Conservation (phyloP, 2,888 invertebrate genomes). For the Drosophila melanocephala region DNA sequence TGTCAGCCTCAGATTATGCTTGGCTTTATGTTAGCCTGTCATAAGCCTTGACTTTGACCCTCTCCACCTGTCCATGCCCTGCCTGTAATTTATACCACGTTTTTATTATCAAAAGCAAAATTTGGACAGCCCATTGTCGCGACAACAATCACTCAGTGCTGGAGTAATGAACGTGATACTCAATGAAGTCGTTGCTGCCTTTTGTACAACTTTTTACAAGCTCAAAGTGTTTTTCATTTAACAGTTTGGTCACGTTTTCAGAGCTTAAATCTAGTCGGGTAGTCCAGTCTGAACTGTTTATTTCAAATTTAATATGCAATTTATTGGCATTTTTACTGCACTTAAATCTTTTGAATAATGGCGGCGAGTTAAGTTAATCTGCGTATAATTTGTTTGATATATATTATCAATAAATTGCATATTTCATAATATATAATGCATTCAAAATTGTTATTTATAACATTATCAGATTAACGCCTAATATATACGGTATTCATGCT, state of each 20-base stretch:
- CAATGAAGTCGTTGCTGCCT: neutral
- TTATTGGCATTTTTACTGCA: neutral
- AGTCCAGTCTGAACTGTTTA: neutral
- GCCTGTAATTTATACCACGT: neutral
- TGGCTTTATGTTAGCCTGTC: constrained; percentile 29
- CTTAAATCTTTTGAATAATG: neutral
- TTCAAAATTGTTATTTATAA: neutral
- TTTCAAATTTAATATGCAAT: neutral
- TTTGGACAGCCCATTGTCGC: constrained; percentile 7
- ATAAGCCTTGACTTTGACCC: constrained; percentile 18
- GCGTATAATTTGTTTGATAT: neutral
- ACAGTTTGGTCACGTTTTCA: constrained; percentile 7
- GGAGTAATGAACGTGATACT: neutral
- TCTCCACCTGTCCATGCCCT: constrained; percentile 9
- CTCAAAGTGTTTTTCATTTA: neutral
- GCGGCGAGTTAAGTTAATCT: neutral
- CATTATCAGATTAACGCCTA: neutral
- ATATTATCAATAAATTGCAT: constrained; percentile 1
- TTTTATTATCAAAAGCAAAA: constrained; percentile 19
- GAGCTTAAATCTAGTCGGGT: neutral
- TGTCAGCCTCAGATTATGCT: constrained; percentile 33
- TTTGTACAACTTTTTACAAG: no score
- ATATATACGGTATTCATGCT: neutral
- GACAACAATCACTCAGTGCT: constrained; percentile 20
- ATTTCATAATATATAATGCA: neutral